Conservation (phyloP, 2,888 invertebrate genomes). For the Phyllotreta striolata region DNA sequence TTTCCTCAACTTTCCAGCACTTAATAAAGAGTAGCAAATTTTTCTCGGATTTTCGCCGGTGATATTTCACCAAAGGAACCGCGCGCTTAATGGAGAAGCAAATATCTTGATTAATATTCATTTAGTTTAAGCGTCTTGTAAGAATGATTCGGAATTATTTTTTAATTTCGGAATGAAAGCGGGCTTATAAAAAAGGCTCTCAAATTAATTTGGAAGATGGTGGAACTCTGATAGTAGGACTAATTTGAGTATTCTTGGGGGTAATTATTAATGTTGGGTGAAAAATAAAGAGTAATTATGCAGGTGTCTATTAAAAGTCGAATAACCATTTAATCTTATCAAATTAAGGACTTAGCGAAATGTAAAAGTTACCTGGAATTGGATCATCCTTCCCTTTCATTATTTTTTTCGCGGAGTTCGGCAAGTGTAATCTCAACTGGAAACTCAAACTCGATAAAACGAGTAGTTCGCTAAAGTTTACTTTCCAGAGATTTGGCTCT, state of each 20-base stretch:
- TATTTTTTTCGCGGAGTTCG: background rate
- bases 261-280: too few species aligned
- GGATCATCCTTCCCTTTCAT: conserved; percentile 1
- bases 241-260: too few species aligned
- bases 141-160: too few species aligned
- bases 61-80: too few species aligned
- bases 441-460: conserved; percentile 11
- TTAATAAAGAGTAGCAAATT: background rate
- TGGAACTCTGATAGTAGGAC: too few species aligned
- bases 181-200: too few species aligned
- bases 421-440: conserved; percentile 2
- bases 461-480: conserved; percentile 1
- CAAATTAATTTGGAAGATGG: too few species aligned
- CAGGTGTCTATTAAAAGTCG: background rate
- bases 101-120: too few species aligned
- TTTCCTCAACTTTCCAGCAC: conserved; percentile 4
- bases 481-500: background rate
- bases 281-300: background rate
- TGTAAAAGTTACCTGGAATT: background rate
- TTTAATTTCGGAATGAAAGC: too few species aligned
- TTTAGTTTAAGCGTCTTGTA: too few species aligned
- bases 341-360: conserved; percentile 9
- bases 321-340: conserved; percentile 6
- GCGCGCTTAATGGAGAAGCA: too few species aligned
- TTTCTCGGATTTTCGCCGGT: too few species aligned